phyloP scores from a whole-genome alignment of 1,140 invertebrate species.

The Brachionus calyciflorus region DNA sequence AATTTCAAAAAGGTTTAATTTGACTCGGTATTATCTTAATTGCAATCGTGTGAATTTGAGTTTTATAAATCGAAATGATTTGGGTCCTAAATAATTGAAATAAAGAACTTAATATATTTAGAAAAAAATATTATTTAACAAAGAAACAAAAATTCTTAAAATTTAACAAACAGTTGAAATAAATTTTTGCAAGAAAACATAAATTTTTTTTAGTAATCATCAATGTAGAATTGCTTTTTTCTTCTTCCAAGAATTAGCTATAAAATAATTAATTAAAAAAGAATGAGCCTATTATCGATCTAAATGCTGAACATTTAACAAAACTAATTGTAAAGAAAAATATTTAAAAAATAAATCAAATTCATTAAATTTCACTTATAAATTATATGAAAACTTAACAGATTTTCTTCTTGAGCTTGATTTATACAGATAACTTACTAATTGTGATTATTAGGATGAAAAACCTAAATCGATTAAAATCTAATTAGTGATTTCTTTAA shows the following conservation, averaged over 20 bases:
- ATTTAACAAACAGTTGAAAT: too few species aligned
- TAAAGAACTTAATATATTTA: too few species aligned
- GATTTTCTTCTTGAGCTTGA: background rate
- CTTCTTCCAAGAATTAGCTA: background rate
- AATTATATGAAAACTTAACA: constrained; percentile 2
- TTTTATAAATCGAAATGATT: too few species aligned
- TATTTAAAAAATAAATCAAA: constrained; percentile 40
- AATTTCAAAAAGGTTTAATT: too few species aligned
- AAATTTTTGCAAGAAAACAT: too few species aligned
- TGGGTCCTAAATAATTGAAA: too few species aligned
- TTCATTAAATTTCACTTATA: constrained; percentile 40
- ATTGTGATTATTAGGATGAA: constrained; percentile 23
- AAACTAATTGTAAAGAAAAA: constrained; percentile 39
- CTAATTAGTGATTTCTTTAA: too few species aligned
- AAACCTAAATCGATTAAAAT: constrained; percentile 12
- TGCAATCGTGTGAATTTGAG: too few species aligned
- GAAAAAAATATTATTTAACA: too few species aligned
- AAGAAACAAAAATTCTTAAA: too few species aligned
- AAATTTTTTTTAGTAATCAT: constrained; percentile 21
- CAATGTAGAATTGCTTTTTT: background rate
- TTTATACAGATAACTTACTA: constrained; percentile 16
- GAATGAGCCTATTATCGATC: constrained; percentile 35
- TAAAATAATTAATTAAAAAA: constrained; percentile 32
- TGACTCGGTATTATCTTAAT: too few species aligned
- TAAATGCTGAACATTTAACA: background rate